phyloP scores from a whole-genome alignment of 2,888 invertebrate genomes.

The Branchellion lobata region DNA sequence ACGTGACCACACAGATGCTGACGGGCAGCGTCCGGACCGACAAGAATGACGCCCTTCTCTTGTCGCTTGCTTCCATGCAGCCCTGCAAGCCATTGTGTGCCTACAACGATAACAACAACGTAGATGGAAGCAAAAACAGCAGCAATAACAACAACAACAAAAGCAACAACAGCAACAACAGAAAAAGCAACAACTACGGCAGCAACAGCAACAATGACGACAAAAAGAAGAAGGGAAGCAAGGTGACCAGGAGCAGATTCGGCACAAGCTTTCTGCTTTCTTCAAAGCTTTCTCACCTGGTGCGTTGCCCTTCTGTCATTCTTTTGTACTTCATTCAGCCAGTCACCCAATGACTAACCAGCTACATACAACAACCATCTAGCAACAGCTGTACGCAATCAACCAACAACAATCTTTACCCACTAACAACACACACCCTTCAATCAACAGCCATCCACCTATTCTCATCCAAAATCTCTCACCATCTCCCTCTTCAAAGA shows the following conservation, averaged over 20 bases:
- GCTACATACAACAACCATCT: too few species aligned
- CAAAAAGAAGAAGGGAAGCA: background rate
- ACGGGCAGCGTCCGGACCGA: background rate
- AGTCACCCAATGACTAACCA: too few species aligned
- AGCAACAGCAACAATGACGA: constrained; percentile 55
- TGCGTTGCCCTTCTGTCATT: too few species aligned
- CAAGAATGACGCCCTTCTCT: background rate
- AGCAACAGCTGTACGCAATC: too few species aligned
- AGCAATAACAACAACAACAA: constrained; percentile 56
- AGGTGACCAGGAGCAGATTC: constrained; percentile 66
- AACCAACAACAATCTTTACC: too few species aligned
- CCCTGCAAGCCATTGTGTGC: too few species aligned
- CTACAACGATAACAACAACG: constrained; percentile 66
- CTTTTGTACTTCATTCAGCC: too few species aligned
- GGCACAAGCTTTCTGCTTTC: constrained; percentile 72
- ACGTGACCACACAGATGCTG: too few species aligned
- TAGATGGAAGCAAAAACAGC: constrained; percentile 65
- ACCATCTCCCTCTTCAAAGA: too few species aligned
- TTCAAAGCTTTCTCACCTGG: constrained; percentile 69
- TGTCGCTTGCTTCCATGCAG: constrained; percentile 51
- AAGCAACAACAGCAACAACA: constrained; percentile 65
- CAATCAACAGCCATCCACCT: too few species aligned
- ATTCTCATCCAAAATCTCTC: too few species aligned
- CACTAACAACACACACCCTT: too few species aligned
- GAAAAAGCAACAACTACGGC: constrained; percentile 65